Base-by-base conservation (phyloP, 2,888 invertebrate species). In the Brachyptera putata region DNA sequence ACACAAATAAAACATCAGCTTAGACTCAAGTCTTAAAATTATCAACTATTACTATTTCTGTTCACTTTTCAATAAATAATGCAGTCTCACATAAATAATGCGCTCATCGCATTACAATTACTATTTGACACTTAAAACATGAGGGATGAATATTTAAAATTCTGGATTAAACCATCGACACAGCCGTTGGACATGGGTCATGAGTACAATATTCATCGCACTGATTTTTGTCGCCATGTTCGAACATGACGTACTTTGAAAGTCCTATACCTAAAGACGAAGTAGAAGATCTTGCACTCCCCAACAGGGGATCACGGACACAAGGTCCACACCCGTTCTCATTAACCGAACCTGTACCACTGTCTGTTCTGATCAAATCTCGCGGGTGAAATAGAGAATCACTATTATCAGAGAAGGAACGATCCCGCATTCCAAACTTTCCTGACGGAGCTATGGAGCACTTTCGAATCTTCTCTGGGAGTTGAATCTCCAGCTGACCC, bases 401-500 rank as follows among this genome's bases (percentile, higher is more conserved):
- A 3, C 18, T 18, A 5, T 14, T 21, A 16, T 50, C 50, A 3
- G 50, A 50, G 30, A 50, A 30, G 14, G 50, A 50, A 25, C 50
- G n/a, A 13, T 50, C 50, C 4, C 50, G 50, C 26, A 26, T 30
- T 14, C 34, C 14, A 1, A 14, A 26, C 41, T 30, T 25, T 25
- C 37, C 57, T 11, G 26, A 62, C 24, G 60, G 56, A 11, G 70
- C 68, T 56, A 71, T 65, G 0, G 77, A 76, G 66, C 75, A 75
- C 66, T 79, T 79, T 4, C 77, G 70, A 60, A 75, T 72, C 30
- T 73, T 73, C 46, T 75, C 72, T 0, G 77, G 74, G 13, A 80
- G 69, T 26, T 78, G 75, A 66, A 81, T 73, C 63, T 83, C 83
- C 55, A 83, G 68, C 55, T 83, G 80, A 56, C 79, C 82, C 0